phyloP scores from a whole-genome alignment of 2,888 invertebrate species.

The Lysandra bellargus region DNA sequence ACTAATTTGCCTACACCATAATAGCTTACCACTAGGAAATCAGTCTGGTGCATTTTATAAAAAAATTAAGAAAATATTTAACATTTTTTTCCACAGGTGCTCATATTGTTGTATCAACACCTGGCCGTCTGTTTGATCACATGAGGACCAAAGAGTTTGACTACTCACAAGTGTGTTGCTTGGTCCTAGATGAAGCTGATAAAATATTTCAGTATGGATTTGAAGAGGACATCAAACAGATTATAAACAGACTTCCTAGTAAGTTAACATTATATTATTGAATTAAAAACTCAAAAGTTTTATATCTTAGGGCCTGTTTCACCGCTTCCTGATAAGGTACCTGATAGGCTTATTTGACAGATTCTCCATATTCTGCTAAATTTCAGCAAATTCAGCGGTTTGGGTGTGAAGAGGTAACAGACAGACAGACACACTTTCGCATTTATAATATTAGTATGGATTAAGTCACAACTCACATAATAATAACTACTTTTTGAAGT shows the following conservation, averaged over 20 bases:
- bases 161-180: slow-evolving; percentile 92
- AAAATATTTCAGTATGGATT: slow-evolving; percentile 97
- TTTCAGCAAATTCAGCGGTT: too few species aligned
- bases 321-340: too few species aligned
- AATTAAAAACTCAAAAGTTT: neutral
- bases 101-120: slow-evolving; percentile 96
- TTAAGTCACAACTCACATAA: neutral
- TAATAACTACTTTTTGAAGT: neutral
- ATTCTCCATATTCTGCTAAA: too few species aligned
- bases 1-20: too few species aligned
- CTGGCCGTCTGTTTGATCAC: slow-evolving; percentile 96
- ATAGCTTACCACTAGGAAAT: too few species aligned
- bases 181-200: slow-evolving; percentile 98
- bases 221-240: slow-evolving; percentile 97
- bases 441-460: too few species aligned
- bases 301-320: too few species aligned
- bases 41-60: neutral
- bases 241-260: slow-evolving; percentile 94
- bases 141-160: slow-evolving; percentile 94
- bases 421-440: too few species aligned
- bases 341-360: too few species aligned
- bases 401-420: too few species aligned
- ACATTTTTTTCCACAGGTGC: slow-evolving; percentile 76
- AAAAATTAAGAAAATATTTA: neutral
- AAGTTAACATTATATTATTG: slow-evolving; percentile 59